Evolutionary conservation across 2,113 vertebrate species (phyloP), one percentile per base, ranked within the genome.

Genomic region (Rhodinocichla rosea): DNA sequence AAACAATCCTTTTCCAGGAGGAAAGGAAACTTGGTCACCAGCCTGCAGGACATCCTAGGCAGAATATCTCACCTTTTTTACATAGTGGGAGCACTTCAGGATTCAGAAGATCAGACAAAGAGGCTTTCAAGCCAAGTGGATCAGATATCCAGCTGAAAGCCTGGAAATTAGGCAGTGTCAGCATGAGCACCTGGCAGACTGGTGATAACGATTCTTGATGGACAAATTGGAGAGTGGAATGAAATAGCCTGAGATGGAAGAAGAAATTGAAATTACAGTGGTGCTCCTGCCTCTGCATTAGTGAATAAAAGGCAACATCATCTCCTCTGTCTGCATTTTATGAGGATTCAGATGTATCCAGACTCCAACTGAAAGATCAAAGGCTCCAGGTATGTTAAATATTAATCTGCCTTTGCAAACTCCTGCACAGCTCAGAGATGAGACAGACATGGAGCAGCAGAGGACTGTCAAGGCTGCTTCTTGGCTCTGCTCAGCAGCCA

Each of bases 381-480:
- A 94, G 83, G 22, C 82, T 83, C 28, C n/a, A 83, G 82, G 75
- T 90, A 74, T 2, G 14, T 95, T 80, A 90, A 96, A 94, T 96
- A 87, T 94, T 97, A 64, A 96, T 86, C 68, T 83, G 50, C 55
- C 85, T 88, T 74, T 88, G 50, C 63, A 65, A 80, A 85, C 67
- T 83, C 70, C 63, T 62, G 57, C 67, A 40, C 28, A 88, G 68
- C 75, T 88, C 37, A 83, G 79, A 84, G 28, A 69, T 27, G 42
- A 95, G 82, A 68, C 20, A 45, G 60, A 56, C 59, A 83, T 17
- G 0, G 0, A 87, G 50, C 64, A 81, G 74, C 32, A 75, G 45
- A 89, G 57, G 93, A 60, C 26, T 65, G 83, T 69, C 91, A 78
- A 75, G 55, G 71, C 62, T 95, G 84, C 44, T 70, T 52, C 69